A percentile compares a stretch with the other conserved stretches of the same genome.
Evolutionary conservation across 2,113 vertebrate species (phyloP).

Genomic region (Osmerus eperlanus): DNA sequence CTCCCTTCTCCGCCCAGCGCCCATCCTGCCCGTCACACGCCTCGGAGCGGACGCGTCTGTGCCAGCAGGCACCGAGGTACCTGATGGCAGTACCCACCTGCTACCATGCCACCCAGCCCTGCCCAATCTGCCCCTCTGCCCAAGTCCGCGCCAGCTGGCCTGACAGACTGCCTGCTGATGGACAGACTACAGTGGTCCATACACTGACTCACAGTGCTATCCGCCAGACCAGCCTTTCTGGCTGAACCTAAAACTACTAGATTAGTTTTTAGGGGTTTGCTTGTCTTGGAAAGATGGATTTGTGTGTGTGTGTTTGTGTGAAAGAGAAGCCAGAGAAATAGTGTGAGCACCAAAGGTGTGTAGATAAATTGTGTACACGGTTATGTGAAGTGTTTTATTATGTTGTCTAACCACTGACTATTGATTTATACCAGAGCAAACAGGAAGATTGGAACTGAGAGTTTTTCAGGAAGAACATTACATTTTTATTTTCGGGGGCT

Average conservation of each 20-base stretch:
- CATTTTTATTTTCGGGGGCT: too few species aligned
- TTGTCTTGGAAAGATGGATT: too few species aligned
- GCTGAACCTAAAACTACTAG: conserved; percentile 24
- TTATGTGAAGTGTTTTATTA: too few species aligned
- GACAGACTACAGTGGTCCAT: conserved; percentile 43
- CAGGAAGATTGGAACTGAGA: background rate
- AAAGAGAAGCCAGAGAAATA: background rate
- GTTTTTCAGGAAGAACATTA: too few species aligned
- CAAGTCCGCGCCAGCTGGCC: conserved; percentile 59
- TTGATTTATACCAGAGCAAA: background rate
- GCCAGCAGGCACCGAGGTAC: conserved; percentile 48
- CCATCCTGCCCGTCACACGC: conserved; percentile 6
- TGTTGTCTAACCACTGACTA: too few species aligned
- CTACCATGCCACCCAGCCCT: conserved; percentile 42
- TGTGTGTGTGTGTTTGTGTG: background rate
- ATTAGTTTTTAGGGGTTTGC: background rate
- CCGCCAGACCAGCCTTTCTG: conserved; percentile 28
- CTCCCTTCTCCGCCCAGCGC: conserved; percentile 13
- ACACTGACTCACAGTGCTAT: conserved; percentile 45
- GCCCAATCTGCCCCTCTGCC: conserved; percentile 43
- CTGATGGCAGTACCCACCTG: conserved; percentile 57
- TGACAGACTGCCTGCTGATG: conserved; percentile 50
- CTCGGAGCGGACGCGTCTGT: conserved; percentile 37
- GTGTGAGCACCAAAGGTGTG: too few species aligned
- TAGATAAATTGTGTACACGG: too few species aligned